Percentiles rank a stretch among this genome's conserved stretches.
These are phyloP conservation scores for Loripinus fragilis DNA, from an alignment of 2,888 invertebrate genomes.

Conservation along the genomic window DNA sequence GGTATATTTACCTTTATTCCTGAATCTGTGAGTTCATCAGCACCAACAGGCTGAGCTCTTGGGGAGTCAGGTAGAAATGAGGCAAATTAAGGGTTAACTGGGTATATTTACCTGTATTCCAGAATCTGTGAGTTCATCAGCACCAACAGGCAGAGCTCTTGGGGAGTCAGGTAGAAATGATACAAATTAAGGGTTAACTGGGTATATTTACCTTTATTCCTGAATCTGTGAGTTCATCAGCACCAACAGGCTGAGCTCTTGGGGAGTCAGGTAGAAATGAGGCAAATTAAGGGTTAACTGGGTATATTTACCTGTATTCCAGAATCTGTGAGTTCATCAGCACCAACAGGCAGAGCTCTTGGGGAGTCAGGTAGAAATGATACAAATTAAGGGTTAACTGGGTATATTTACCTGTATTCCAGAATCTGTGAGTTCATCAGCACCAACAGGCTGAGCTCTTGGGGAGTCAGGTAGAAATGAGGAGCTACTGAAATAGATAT, in stretches of 20 bases:
- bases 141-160: constrained; percentile 76
- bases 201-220: constrained; percentile 56
- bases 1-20: constrained; percentile 56
- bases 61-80: no score
- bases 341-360: constrained; percentile 76
- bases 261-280: no score
- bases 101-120: constrained; percentile 56
- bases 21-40: constrained; percentile 56
- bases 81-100: no score
- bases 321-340: constrained; percentile 56
- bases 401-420: constrained; percentile 56
- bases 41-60: constrained; percentile 76
- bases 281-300: no score
- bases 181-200: no score
- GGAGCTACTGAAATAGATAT: neutral
- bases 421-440: constrained; percentile 56
- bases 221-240: constrained; percentile 56
- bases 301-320: constrained; percentile 56
- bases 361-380: constrained; percentile 51
- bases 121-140: constrained; percentile 56
- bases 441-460: constrained; percentile 76
- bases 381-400: no score
- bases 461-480: constrained; percentile 19
- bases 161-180: no score
- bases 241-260: constrained; percentile 76